phyloP scores from a whole-genome alignment of 2,888 invertebrate species.

The Limenitis camilla region DNA sequence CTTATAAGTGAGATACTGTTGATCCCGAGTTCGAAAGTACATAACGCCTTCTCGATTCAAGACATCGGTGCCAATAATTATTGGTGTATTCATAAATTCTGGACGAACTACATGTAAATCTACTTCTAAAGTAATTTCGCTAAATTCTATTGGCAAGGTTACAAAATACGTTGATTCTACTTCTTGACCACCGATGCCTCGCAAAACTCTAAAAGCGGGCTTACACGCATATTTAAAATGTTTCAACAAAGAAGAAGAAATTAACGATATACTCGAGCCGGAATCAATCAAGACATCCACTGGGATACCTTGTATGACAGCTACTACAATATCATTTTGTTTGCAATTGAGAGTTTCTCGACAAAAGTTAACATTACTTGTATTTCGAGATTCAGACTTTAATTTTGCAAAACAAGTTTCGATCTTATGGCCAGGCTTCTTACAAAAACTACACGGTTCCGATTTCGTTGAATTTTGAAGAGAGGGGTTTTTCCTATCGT shows the following conservation, averaged over 20 bases:
- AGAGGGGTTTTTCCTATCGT: no score
- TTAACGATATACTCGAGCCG: conserved; percentile 19
- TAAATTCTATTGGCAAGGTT: conserved; percentile 16
- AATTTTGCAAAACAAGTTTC: conserved; percentile 23
- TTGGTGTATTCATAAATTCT: conserved; percentile 19
- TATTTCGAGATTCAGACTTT: conserved; percentile 13
- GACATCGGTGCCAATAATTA: conserved; percentile 28
- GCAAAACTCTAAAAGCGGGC: conserved; percentile 5
- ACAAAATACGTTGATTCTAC: conserved; percentile 10
- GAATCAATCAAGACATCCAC: conserved; percentile 18
- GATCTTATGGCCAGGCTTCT: conserved; percentile 19
- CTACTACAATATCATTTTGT: conserved; percentile 8
- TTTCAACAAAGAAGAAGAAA: conserved; percentile 14
- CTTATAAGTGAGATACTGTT: conserved; percentile 12
- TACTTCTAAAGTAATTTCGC: no score
- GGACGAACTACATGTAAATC: conserved; percentile 24
- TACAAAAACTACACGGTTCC: no score
- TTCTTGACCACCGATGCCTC: conserved; percentile 15
- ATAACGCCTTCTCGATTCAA: conserved; percentile 25
- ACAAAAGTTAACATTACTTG: conserved; percentile 16
- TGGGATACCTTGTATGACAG: conserved; percentile 17
- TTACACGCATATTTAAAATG: conserved; percentile 10
- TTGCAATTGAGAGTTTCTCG: background rate
- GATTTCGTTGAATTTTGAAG: no score
- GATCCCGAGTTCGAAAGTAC: conserved; percentile 22